phyloP scores from a whole-genome alignment of 2,888 invertebrate genomes.

The Drepanosiphum platanoidis region DNA sequence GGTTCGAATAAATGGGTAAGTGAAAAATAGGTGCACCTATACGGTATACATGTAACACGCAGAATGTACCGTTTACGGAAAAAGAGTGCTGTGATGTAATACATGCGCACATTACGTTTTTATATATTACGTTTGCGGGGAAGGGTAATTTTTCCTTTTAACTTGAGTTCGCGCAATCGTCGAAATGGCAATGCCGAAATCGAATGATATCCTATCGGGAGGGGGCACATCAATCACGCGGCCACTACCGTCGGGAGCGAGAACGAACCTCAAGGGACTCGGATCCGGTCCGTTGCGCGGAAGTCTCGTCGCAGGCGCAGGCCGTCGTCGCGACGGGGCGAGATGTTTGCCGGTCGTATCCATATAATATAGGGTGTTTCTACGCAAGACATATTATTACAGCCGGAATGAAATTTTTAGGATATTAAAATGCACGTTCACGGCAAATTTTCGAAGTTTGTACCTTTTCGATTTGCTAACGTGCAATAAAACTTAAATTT shows the following conservation, averaged over 20 bases:
- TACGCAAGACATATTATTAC: too few relatives aligned
- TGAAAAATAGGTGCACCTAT: neutral
- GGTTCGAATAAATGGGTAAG: neutral
- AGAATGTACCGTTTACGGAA: neutral
- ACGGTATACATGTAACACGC: neutral
- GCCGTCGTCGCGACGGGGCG: neutral
- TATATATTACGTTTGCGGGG: neutral
- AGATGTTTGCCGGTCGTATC: neutral
- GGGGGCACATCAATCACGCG: slow-evolving; percentile 48
- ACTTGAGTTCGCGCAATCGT: slow-evolving; percentile 1
- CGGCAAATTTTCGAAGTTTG: too few relatives aligned
- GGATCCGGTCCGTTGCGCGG: slow-evolving; percentile 27
- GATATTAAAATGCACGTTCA: too few relatives aligned
- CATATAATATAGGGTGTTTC: neutral
- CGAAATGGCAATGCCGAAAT: slow-evolving; percentile 37
- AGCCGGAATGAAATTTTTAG: too few relatives aligned
- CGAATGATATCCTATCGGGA: slow-evolving; percentile 28
- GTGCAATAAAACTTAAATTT: too few relatives aligned
- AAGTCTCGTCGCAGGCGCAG: neutral
- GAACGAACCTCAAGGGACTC: slow-evolving; percentile 35
- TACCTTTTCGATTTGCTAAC: too few relatives aligned
- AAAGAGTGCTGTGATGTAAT: neutral
- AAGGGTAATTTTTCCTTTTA: neutral
- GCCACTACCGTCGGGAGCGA: neutral
- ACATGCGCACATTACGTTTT: neutral